A percentile compares a stretch with the other conserved stretches of the same genome.
Evolutionary conservation across 2,113 vertebrate genomes (phyloP).

Genomic region (Mesembrinibis cayennensis): DNA sequence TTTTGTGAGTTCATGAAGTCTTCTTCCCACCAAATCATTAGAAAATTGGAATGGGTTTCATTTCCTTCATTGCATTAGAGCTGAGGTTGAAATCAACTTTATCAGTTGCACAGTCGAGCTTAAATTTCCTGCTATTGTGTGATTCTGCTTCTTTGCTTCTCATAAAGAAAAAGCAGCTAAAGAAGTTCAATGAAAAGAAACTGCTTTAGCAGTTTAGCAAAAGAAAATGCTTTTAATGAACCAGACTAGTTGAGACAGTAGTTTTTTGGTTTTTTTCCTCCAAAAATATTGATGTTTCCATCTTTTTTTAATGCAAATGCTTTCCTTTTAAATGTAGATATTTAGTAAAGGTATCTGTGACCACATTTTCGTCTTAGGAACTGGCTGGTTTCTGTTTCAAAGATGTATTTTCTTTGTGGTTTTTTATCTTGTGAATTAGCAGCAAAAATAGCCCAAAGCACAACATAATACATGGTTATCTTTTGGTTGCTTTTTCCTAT

Average conservation of each 20-base stretch:
- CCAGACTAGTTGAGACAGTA: background rate
- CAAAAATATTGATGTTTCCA: background rate
- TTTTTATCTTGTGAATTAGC: background rate
- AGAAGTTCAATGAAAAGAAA: too few species aligned
- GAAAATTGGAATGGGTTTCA: background rate
- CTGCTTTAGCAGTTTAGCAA: too few species aligned
- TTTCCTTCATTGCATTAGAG: background rate
- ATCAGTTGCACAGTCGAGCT: background rate
- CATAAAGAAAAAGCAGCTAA: background rate
- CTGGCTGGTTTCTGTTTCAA: background rate
- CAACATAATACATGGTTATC: rapidly evolving
- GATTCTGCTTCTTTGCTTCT: background rate
- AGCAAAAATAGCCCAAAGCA: background rate
- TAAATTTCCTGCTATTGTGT: slow-evolving; percentile 8
- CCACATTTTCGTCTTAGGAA: background rate
- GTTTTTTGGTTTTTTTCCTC: background rate
- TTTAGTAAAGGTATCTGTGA: background rate
- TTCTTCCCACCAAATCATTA: background rate
- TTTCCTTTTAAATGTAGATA: background rate
- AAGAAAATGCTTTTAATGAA: background rate
- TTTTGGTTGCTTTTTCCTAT: background rate
- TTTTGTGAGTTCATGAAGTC: background rate
- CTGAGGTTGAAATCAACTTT: background rate
- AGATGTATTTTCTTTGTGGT: background rate
- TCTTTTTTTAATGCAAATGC: background rate